These are phyloP conservation scores for Oceanites oceanicus DNA, from an alignment of 2,113 vertebrate species.

Conservation along the genomic window DNA sequence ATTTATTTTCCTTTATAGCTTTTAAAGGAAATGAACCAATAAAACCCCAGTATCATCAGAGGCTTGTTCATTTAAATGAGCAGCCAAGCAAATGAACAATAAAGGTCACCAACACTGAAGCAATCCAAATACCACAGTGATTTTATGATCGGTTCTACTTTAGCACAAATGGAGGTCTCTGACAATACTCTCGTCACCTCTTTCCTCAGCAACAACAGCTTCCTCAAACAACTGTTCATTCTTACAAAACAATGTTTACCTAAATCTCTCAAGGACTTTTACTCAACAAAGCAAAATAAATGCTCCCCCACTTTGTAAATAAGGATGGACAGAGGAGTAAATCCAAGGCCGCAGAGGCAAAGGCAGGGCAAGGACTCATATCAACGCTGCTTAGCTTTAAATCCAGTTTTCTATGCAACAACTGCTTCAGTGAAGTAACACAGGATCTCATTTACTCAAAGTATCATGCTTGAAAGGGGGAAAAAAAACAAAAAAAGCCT, in stretches of 20 bases:
- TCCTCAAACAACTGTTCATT: background rate
- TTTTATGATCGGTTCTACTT: background rate
- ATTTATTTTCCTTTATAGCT: background rate
- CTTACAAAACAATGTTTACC: background rate
- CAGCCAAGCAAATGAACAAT: background rate
- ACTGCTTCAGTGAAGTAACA: background rate
- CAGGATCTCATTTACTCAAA: background rate
- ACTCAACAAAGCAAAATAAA: background rate
- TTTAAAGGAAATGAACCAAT: conserved; percentile 35
- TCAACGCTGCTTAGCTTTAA: background rate
- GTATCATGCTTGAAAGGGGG: background rate
- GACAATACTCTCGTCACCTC: background rate
- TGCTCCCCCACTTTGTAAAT: background rate
- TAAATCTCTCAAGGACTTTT: background rate
- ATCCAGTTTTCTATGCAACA: background rate
- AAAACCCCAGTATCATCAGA: background rate
- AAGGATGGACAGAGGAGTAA: background rate
- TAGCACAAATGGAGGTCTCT: background rate
- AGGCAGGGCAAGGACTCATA: background rate
- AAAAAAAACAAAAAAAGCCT: background rate
- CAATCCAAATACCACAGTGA: background rate
- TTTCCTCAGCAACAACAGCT: background rate
- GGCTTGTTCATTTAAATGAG: background rate
- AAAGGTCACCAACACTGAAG: background rate
- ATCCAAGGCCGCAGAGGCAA: background rate